Percentiles rank a stretch among this genome's conserved stretches.
phyloP scores from a whole-genome alignment of 2,113 vertebrate species.

The Sula dactylatra region DNA sequence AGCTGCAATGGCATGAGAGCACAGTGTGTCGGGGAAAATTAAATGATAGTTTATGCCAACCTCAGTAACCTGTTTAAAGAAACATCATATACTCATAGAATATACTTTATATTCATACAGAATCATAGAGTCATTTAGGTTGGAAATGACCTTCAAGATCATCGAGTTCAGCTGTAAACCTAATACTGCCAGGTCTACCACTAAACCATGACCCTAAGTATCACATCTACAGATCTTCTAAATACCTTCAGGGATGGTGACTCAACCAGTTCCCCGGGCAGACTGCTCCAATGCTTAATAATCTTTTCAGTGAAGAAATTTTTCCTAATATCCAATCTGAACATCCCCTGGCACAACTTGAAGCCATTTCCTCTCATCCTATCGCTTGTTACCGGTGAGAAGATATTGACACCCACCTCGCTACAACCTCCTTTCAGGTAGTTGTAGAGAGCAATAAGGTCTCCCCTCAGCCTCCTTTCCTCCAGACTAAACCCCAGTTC shows the following conservation, averaged over 20 bases:
- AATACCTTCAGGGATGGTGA: background rate
- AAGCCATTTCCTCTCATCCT: background rate
- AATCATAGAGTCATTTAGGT: background rate
- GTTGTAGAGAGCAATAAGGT: too few relatives aligned
- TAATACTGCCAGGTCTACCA: background rate
- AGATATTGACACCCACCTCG: background rate
- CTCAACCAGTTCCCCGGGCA: background rate
- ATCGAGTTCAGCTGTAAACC: background rate
- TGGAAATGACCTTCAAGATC: background rate
- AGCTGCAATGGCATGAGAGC: background rate
- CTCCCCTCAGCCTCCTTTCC: background rate
- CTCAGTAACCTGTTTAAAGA: background rate
- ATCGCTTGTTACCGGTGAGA: background rate
- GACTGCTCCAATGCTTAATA: background rate
- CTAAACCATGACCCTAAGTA: background rate
- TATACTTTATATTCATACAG: too few relatives aligned
- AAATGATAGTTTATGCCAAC: background rate
- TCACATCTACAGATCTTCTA: background rate
- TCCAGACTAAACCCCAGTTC: background rate
- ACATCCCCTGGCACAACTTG: background rate
- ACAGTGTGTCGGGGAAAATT: background rate
- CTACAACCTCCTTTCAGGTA: too few relatives aligned
- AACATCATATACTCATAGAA: background rate
- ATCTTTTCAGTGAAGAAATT: accelerated
- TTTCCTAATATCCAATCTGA: background rate